Percentiles rank a stretch among this genome's conserved stretches.
These are phyloP conservation scores for Smittia aterrima DNA, from an alignment of 2,888 invertebrate species.

Conservation along the genomic window DNA sequence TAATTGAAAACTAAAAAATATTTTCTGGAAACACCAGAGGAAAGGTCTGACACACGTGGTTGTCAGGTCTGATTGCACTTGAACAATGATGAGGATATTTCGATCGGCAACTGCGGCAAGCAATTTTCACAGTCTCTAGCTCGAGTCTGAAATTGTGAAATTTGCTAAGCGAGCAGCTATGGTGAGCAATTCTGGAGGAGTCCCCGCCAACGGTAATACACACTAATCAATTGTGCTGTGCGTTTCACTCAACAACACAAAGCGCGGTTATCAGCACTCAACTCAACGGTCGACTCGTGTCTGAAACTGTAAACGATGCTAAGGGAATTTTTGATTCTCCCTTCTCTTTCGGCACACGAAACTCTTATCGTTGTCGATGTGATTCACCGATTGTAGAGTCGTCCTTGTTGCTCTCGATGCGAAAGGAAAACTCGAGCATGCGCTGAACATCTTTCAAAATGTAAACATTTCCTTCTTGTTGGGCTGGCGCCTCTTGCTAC, in stretches of 20 bases:
- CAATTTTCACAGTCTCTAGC: conserved; percentile 24
- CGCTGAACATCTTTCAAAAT: neutral
- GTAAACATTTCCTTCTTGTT: neutral
- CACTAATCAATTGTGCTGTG: conserved; percentile 32
- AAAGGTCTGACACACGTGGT: conserved; percentile 28
- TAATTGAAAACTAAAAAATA: conserved; percentile 1
- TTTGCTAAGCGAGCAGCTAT: conserved; percentile 20
- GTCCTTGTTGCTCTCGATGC: neutral
- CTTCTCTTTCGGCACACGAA: neutral
- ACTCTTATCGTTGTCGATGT: neutral
- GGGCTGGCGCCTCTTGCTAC: conserved; percentile 33
- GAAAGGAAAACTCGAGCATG: neutral
- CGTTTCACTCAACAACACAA: conserved; percentile 21
- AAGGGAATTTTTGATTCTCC: neutral
- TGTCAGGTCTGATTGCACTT: conserved; percentile 37
- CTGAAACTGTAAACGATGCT: conserved; percentile 30
- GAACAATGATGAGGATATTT: conserved; percentile 19
- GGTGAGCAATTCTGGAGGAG: neutral
- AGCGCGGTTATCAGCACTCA: conserved; percentile 39
- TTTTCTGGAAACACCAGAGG: neutral
- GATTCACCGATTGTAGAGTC: neutral
- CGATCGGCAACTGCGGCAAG: neutral
- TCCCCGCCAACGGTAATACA: conserved; percentile 8
- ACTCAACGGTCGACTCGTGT: conserved; percentile 40
- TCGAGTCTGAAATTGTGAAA: conserved; percentile 30